phyloP scores from a whole-genome alignment of 2,888 invertebrate genomes.

The Criorhina ranunculi region DNA sequence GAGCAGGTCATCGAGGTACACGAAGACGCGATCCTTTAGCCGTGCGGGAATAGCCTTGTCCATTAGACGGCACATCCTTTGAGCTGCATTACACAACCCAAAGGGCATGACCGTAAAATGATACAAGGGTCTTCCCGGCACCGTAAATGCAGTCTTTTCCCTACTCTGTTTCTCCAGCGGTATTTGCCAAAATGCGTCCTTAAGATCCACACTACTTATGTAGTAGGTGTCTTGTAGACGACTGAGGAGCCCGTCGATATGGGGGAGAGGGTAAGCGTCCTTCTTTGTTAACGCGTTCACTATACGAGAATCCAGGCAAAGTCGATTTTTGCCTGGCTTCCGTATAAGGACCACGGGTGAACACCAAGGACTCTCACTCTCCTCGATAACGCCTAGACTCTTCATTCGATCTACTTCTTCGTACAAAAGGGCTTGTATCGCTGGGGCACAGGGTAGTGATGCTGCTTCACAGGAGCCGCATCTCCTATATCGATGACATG shows the following conservation, averaged over 20 bases:
- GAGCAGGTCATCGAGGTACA: constrained; percentile 37
- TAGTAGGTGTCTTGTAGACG: not conserved
- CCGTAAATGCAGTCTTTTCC: constrained; percentile 50
- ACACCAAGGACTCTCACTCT: constrained; percentile 79
- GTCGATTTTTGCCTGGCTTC: constrained; percentile 59
- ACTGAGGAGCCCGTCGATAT: constrained; percentile 16
- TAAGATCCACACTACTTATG: not conserved
- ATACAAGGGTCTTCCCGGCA: constrained; percentile 2
- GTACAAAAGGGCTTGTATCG: constrained; percentile 65
- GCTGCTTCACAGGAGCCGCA: constrained; percentile 60
- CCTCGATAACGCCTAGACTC: constrained; percentile 45
- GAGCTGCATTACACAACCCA: constrained; percentile 44
- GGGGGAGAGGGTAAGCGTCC: constrained; percentile 35
- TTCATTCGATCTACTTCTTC: constrained; percentile 80
- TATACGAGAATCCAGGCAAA: too few species aligned
- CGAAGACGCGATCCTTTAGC: constrained; percentile 37
- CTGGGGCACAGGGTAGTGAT: constrained; percentile 73
- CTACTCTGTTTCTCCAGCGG: constrained; percentile 6
- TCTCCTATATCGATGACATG: constrained; percentile 64
- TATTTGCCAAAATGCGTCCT: constrained; percentile 6
- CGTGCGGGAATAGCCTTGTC: constrained; percentile 41
- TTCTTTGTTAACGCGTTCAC: not conserved
- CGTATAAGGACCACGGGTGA: constrained; percentile 78
- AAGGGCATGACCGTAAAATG: too few species aligned
- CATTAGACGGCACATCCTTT: constrained; percentile 31